Conservation (phyloP, 2,113 vertebrate species). For the Brienomyrus brachyistius region DNA sequence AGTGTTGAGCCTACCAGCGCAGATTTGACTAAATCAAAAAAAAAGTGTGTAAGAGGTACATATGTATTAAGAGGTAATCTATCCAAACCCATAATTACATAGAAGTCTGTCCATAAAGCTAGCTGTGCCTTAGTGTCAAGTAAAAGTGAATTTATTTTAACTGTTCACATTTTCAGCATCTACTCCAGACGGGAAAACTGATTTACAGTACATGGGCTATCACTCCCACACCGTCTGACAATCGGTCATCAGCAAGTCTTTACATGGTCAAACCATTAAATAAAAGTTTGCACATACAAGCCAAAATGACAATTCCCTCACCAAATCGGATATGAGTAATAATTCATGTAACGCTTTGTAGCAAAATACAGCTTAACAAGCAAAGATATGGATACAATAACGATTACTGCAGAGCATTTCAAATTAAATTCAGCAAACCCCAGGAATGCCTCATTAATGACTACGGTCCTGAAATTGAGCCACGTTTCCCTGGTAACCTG, state of each 20-base stretch:
- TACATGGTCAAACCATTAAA: not conserved
- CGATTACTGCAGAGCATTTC: not conserved
- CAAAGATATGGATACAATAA: not conserved
- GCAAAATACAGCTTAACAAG: not conserved
- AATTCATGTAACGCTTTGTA: not conserved
- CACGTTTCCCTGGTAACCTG: not conserved
- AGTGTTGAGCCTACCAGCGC: not conserved
- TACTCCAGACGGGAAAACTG: not conserved
- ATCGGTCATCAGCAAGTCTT: not conserved
- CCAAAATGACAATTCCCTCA: not conserved
- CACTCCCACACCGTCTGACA: not conserved
- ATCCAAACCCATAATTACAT: not conserved
- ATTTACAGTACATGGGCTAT: not conserved
- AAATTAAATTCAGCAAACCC: not conserved
- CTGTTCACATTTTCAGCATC: not conserved
- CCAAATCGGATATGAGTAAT: not conserved
- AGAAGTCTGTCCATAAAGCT: not conserved
- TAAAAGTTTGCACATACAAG: not conserved
- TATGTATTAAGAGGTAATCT: not conserved
- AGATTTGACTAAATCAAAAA: not conserved
- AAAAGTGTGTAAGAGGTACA: not conserved
- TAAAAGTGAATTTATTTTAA: not conserved
- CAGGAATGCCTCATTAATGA: conserved; percentile 4
- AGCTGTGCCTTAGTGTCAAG: not conserved
- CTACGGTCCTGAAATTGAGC: not conserved